Evolutionary conservation across 1,140 invertebrate species (phyloP), one percentile per base, ranked within the genome.

Genomic region (Hetaerina americana): DNA sequence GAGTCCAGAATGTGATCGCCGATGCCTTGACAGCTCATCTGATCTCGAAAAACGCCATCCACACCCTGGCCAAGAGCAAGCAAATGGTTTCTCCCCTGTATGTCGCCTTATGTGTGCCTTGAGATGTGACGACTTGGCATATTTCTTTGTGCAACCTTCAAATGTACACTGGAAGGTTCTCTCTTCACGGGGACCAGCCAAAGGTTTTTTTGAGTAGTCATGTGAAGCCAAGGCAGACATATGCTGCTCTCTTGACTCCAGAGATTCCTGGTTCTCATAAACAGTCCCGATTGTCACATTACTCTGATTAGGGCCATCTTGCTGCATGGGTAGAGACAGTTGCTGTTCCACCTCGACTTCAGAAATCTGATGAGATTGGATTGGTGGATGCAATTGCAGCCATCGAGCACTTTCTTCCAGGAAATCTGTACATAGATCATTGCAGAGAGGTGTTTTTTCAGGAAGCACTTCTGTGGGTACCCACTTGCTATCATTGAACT

Each of bases 31-130:
- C 29, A 98, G 81, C 80, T 98, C 95, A 78, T 98, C 96, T 0
- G 95, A 97, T 49, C 95, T 83, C 1, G 94, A 96, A 82, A 98
- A 98, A 72, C 90, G 86, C 95, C 96, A 98, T 8, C 87, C 87
- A 80, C 96, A 98, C n/a, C 90, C 92, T 1, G 88, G 83, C 95
- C 95, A 98, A 67, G 89, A 92, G 79, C 94, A 96, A 0, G 85
- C 80, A 75, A 88, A 90, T 0, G 96, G 96, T 78, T 97, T 97
- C 81, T 97, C 95, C 0, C 95, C 96, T 0, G 95, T 93, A 81
- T 98, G 96, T 12, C 96, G 86, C 1, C 96, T 84, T 68, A 97
- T 80, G 79, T 98, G 96, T 1, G 96, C 95, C 78, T 97, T 96
- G 25, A 98, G 84, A 80, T 98, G 95, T 8, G 94, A 96, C 22